Conservation (phyloP, 1,140 invertebrate genomes). For the Ctenoplectra terminalis region DNA sequence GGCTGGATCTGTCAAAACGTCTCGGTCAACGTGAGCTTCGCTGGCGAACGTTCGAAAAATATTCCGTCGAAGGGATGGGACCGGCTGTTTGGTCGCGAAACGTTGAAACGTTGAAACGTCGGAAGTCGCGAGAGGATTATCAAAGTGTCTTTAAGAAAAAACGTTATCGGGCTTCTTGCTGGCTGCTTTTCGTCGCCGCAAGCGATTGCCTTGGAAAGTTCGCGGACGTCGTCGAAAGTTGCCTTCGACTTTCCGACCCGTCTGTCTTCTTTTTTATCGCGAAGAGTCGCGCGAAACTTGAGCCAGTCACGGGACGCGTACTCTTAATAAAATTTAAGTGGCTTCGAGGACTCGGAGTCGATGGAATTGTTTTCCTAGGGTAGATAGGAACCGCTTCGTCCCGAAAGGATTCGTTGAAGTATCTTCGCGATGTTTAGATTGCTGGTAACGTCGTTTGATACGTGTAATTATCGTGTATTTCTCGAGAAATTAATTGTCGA, state of each 20-base stretch:
- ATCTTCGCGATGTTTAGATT: background rate
- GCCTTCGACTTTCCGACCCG: background rate
- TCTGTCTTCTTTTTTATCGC: background rate
- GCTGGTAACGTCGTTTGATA: no score
- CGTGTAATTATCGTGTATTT: background rate
- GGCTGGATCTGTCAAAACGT: constrained; percentile 1
- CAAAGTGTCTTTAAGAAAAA: constrained; percentile 30
- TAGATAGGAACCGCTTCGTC: no score
- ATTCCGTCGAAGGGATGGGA: background rate
- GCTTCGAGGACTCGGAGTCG: background rate
- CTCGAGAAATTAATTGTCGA: background rate
- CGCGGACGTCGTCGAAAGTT: constrained; percentile 5
- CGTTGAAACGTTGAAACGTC: background rate
- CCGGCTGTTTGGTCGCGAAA: background rate
- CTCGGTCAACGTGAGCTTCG: background rate
- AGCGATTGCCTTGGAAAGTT: constrained; percentile 28
- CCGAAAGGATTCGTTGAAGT: background rate
- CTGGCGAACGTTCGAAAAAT: background rate
- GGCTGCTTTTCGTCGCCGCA: constrained; percentile 12
- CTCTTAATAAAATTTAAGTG: constrained; percentile 32
- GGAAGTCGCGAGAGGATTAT: constrained; percentile 3
- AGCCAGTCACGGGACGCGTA: background rate
- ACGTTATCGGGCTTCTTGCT: constrained; percentile 21
- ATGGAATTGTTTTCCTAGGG: background rate
- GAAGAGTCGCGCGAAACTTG: background rate